Evolutionary conservation across 2,888 invertebrate genomes (phyloP), one percentile per base, ranked within the genome.

Genomic region (Lypha dubia): DNA sequence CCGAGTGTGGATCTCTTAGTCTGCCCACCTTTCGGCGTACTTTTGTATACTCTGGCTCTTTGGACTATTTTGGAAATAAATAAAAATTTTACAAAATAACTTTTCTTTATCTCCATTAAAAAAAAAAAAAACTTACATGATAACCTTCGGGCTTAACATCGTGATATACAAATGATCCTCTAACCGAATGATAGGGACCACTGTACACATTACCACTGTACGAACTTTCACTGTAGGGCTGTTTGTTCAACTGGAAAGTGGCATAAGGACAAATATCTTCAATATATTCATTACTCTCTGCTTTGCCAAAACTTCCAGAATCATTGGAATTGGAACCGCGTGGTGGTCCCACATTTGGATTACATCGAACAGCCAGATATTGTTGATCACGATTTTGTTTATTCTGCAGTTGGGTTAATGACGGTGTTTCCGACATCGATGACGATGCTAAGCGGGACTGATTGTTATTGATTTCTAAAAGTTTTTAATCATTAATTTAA

Each of bases 211-310:
- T 96, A 79, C 96, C 96, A 91, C 97, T 97, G 93, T 97, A 97
- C 71, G 97, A 97, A 92, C 97, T 97, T 93, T 97, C 97, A 89
- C 96, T 96, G 92, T 97, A 97, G 0, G 96, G 95, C 67, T 96
- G 95, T 89, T 97, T 97, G 82, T 97, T 96, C 88, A 98, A 93
- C 91, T 97, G 97, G 93, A 97, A 98, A 63, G 97, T 98, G 76
- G 97, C 97, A 93, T 98, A 97, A 0, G 97, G 97, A 91, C 97
- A 97, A 89, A 97, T 97, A 91, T 98, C 97, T 93, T 97, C 97
- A 90, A 97, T 97, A 93, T 97, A 97, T 92, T 97, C 97, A 80
- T 93, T 93, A 79, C 92, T 92, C 87, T 93, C 93, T 53, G 92
- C 92, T 87, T 94, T 94, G 76, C 90, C 91, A 88, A 93, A 93